Base-by-base conservation (phyloP, 1,140 invertebrate species). In the Drosophila lacertosa region DNA sequence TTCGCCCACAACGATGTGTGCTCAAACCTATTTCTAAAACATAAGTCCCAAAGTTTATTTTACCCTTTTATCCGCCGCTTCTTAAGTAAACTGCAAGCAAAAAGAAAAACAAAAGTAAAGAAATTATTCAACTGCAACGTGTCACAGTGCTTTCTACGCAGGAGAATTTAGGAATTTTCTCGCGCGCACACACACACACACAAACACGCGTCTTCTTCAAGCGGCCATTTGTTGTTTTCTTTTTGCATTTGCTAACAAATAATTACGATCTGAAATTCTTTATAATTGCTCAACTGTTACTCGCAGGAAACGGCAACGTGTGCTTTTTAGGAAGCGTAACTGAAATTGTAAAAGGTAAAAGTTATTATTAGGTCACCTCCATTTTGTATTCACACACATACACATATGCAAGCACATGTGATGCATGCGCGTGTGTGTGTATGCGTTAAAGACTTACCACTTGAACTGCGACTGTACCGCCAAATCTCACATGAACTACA, bases 281-380 rank as follows among this genome's bases (percentile, higher is more conserved):
- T 4, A 7, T 3, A 2, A 11, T 18, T 15, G 10, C 32, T 11
- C 32, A 42, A 26, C 50, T 74, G 65, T 77, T 71, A 77, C 78
- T 70, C 44, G 69, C 53, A 35, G 47, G 7, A 48, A 32, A 26
- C 42, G 66, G 50, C 20, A 51, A 16, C 33, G 22, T 24, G 15
- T 18, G 35, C 7, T 53, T 63, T 54, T 16, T 9, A 39, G n/a
- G 7, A 32, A 50, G 16, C 3, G 16, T 3, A 65, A 65, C 50
- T 65, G 47, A 40, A 72, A 82, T 37, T 68, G 6, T 7, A 29
- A 15, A 50, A 18, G 50, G 35, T 7, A 39, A 24, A 39, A 57
- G 37, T 47, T 67, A 57, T 75, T 57, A 57, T 66, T 79, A 44
- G 62, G 70, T 74, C 65, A 68, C 79, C 76, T 75, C 80, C 81